These are phyloP conservation scores for Hippocampus kuda DNA, from an alignment of 2,797 vertebrate species.

Conservation along the genomic window DNA sequence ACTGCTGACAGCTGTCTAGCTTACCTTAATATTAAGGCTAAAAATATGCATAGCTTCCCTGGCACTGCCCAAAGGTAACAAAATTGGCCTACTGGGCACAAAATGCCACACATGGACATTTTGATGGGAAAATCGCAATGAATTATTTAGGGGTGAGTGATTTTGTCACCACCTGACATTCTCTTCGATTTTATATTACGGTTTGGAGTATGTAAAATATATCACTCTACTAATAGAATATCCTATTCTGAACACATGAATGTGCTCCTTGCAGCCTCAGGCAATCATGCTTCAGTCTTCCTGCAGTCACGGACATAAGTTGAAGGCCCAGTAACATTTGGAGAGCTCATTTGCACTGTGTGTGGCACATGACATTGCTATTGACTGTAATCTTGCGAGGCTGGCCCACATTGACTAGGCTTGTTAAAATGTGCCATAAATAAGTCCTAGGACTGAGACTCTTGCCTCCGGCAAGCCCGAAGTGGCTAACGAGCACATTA, in stretches of 20 bases:
- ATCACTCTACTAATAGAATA: neutral
- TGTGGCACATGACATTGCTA: too few species aligned
- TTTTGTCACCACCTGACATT: neutral
- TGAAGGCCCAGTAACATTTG: slow-evolving; percentile 54
- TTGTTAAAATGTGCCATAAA: slow-evolving; percentile 63
- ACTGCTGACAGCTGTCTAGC: neutral
- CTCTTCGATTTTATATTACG: neutral
- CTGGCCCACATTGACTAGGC: slow-evolving; percentile 58
- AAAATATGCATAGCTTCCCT: neutral
- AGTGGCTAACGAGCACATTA: slow-evolving; percentile 65
- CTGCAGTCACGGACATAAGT: slow-evolving; percentile 50
- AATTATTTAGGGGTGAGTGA: neutral
- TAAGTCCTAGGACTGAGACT: slow-evolving; percentile 56
- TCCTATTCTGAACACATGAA: neutral
- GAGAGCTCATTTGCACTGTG: slow-evolving; percentile 3
- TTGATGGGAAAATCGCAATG: neutral
- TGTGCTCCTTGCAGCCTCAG: slow-evolving; percentile 33
- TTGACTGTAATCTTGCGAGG: slow-evolving; percentile 36
- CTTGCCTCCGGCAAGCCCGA: slow-evolving; percentile 47
- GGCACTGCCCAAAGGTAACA: neutral
- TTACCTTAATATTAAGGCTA: slow-evolving; percentile 4
- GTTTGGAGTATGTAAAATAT: neutral
- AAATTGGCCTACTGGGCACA: neutral
- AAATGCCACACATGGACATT: neutral
- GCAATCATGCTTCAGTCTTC: slow-evolving; percentile 40